These are phyloP conservation scores for Diaprepes abbreviatus DNA, from an alignment of 2,888 invertebrate genomes.

Conservation along the genomic window DNA sequence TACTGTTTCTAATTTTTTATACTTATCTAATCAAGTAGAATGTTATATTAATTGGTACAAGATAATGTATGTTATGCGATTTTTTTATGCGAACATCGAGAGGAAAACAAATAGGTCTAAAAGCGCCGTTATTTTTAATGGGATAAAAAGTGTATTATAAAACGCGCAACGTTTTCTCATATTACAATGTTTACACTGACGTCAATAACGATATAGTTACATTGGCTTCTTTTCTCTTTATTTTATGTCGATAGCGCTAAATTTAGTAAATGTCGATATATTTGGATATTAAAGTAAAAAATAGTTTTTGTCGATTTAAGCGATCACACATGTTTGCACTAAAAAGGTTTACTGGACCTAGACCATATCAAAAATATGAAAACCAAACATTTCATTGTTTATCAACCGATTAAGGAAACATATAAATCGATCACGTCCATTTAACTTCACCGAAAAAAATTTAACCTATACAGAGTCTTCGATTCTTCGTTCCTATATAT, in stretches of 20 bases:
- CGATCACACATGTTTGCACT: background rate
- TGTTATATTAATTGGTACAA: constrained; percentile 21
- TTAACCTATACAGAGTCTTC: no score
- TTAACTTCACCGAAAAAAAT: no score
- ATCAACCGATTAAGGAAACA: no score
- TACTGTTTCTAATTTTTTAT: constrained; percentile 19
- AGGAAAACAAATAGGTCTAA: constrained; percentile 16
- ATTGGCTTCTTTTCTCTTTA: background rate
- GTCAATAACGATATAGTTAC: background rate
- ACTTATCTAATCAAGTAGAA: constrained; percentile 19
- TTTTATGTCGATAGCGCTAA: background rate
- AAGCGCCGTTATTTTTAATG: constrained; percentile 21
- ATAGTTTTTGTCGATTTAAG: background rate
- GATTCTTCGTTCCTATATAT: no score
- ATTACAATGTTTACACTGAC: constrained; percentile 14
- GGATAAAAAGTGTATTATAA: constrained; percentile 10
- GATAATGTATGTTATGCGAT: constrained; percentile 16
- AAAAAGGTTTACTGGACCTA: no score
- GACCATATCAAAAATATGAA: no score
- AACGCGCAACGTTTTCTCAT: background rate
- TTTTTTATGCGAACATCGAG: constrained; percentile 8
- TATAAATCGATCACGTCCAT: no score
- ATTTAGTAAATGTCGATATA: background rate
- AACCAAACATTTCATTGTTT: no score
- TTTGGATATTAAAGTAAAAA: background rate